phyloP scores from a whole-genome alignment of 1,140 invertebrate species.

The Drosophila ambigua region DNA sequence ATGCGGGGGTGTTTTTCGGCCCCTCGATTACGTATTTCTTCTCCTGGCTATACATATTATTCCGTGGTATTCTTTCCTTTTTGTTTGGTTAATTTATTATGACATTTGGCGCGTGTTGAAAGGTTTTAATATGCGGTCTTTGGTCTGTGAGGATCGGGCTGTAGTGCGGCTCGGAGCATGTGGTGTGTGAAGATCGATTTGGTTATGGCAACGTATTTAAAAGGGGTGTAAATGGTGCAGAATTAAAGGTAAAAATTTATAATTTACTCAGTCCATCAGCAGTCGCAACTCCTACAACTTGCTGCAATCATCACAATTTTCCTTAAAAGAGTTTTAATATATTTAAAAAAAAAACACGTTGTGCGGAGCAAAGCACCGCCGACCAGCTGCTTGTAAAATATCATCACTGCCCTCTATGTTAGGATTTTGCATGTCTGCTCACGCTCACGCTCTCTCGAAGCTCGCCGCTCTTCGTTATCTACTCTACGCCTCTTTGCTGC shows the following conservation, averaged over 20 bases:
- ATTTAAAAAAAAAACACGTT: no score
- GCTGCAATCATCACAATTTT: no score
- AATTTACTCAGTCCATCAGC: not conserved
- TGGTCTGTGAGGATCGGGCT: conserved; percentile 11
- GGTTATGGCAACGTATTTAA: not conserved
- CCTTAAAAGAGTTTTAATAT: no score
- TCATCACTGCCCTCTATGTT: no score
- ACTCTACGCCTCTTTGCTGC: no score
- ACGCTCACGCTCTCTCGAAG: no score
- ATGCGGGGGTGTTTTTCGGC: conserved; percentile 61
- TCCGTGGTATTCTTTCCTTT: conserved; percentile 24
- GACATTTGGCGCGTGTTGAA: conserved; percentile 79
- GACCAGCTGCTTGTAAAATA: no score
- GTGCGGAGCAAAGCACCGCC: no score
- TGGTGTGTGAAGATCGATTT: conserved; percentile 38
- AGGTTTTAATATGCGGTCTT: conserved; percentile 64
- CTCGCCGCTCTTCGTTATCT: no score
- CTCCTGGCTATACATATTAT: conserved; percentile 6
- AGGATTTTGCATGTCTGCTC: no score
- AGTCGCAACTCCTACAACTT: not conserved
- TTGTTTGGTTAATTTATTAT: conserved; percentile 71
- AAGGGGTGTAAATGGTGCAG: no score
- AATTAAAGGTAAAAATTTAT: not conserved
- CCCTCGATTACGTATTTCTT: conserved; percentile 46
- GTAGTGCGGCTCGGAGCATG: conserved; percentile 35